These are phyloP conservation scores for Laticauda colubrina DNA, from an alignment of 2,113 vertebrate genomes.

Conservation along the genomic window DNA sequence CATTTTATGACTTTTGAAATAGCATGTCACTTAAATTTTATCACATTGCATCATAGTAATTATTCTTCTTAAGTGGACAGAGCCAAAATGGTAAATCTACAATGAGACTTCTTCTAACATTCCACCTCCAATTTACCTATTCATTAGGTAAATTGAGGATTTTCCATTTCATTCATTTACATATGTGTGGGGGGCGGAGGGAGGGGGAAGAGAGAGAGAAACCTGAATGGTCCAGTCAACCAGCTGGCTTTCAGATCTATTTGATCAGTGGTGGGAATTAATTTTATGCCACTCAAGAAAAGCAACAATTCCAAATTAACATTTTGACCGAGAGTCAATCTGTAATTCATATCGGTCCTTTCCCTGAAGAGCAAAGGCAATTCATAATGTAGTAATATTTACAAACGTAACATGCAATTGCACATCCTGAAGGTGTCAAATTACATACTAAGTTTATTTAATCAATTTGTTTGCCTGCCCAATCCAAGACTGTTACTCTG, in stretches of 20 bases:
- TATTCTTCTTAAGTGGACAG: not conserved
- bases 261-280: not conserved
- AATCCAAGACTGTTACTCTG: not conserved
- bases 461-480: not conserved
- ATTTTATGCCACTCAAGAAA: not conserved
- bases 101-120: not conserved
- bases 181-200: accelerated
- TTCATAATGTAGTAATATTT: not conserved
- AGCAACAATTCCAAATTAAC: not conserved
- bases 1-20: constrained; percentile 28
- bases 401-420: not conserved
- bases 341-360: not conserved
- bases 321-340: not conserved
- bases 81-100: not conserved
- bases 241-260: not conserved
- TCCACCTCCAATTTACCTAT: not conserved
- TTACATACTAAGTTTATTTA: not conserved
- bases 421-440: not conserved
- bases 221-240: not conserved
- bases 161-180: not conserved
- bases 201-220: not conserved
- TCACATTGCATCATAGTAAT: constrained; percentile 13
- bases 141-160: not conserved
- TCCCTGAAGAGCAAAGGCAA: not conserved
- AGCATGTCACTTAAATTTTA: constrained; percentile 46